Evolutionary conservation across 2,113 vertebrate genomes (phyloP), one percentile per base, ranked within the genome.

Genomic region (Tinamus guttatus): DNA sequence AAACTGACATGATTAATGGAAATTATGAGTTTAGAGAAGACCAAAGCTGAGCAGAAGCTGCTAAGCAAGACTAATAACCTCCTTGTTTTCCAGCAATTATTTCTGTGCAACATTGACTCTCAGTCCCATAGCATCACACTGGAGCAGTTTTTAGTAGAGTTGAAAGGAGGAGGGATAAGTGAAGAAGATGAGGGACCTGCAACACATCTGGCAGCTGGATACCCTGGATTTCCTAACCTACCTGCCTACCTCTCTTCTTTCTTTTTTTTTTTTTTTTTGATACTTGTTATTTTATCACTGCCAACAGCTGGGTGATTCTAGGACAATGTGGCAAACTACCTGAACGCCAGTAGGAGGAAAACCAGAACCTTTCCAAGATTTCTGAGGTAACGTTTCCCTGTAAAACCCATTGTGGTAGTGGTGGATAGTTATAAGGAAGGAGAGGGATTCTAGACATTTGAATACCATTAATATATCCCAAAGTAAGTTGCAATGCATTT

Each of bases 201-300:
- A 52, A 47, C 92, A 88, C 52, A 41, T 96, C 28, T 87, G 94
- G 7, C 96, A 97, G 4, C 95, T 98, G 11, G 90, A 96, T 89
- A 90, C 97, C 92, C 95, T 96, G 13, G 98, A 98, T 95, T 98
- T 98, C 79, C 96, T 97, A 47, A 97, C 95, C 36, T 96, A 97
- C 81, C 93, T 98, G 75, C 25, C 97, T 47, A 47, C 3, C 92
- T 98, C 34, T 95, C 97, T 86, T 96, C 98, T 94, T 83, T 7
- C 4, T 24, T 49, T 49, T 22, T 49, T 49, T 49, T 49, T 49
- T 22, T 49, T 49, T 49, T 49, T 54, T 17, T 56, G 28, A 58
- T 58, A 58, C 32, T 30, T 96, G 97, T 91, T 98, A 97, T 83
- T 97, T 97, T 0, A 96, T 97, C 60, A 94, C 98, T 90, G 69